These are phyloP conservation scores for Drosophila algonquin DNA, from an alignment of 2,888 invertebrate species.

Conservation along the genomic window DNA sequence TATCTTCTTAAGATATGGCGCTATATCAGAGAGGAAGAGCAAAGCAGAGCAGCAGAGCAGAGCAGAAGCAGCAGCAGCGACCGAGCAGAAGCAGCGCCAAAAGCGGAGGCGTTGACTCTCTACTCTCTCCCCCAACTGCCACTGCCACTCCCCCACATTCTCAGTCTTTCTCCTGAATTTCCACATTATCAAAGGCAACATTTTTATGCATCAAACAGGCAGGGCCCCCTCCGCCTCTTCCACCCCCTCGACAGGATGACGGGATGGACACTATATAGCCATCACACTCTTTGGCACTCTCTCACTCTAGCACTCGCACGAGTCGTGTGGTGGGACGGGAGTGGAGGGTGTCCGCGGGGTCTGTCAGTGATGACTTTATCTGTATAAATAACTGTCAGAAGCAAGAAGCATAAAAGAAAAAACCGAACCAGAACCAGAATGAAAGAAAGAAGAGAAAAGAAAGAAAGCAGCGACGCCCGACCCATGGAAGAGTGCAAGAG, in stretches of 20 bases:
- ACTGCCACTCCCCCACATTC: background rate
- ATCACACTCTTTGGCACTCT: conserved; percentile 37
- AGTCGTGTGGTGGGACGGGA: conserved; percentile 2
- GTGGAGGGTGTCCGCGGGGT: conserved; percentile 52
- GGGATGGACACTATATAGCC: conserved; percentile 26
- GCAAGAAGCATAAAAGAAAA: conserved; percentile 43
- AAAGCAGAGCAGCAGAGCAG: conserved; percentile 1
- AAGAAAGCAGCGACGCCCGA: conserved; percentile 6
- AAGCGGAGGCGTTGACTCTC: background rate
- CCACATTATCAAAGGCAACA: conserved; percentile 56
- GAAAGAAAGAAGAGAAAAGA: conserved; percentile 30
- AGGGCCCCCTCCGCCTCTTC: background rate
- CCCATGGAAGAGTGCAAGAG: background rate
- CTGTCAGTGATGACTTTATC: conserved; percentile 81
- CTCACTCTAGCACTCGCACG: conserved; percentile 16
- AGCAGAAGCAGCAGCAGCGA: conserved; percentile 16
- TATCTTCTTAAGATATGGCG: conserved; percentile 83
- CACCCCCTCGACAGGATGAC: conserved; percentile 5
- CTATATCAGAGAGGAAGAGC: background rate
- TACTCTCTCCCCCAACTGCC: background rate
- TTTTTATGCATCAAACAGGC: conserved; percentile 28
- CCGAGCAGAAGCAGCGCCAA: conserved; percentile 1
- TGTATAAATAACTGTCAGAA: conserved; percentile 80
- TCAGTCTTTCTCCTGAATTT: conserved; percentile 23
- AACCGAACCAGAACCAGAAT: background rate